Base-by-base conservation (phyloP, 2,113 vertebrate genomes). In the Halcyon malimbica region DNA sequence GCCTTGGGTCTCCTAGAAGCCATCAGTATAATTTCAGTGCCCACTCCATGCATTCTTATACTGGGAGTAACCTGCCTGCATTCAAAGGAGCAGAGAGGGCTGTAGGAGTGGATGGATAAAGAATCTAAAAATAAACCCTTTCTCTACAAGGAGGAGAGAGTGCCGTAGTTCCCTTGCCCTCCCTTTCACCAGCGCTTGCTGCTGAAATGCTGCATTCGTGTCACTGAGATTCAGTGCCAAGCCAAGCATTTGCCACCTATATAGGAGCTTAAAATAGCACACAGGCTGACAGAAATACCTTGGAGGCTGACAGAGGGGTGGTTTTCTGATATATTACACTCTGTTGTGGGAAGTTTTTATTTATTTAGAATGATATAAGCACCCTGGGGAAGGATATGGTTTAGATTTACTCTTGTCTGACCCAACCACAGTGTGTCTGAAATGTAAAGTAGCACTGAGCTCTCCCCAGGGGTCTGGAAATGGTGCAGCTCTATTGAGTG, bases 251-350 rank as follows among this genome's bases (percentile, higher is more conserved):
- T 93, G 26, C 92, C 91, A 96, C 93, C 86, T 90, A 84, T 96
- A 85, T 28, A 64, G 76, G 33, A 92, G 89, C 87, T 85, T 91
- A 97, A 96, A 97, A 97, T 95, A 95, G 92, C 91, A 95, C 67
- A 77, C 74, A 80, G 44, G 33, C 83, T 96, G 90, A 89, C 91
- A 93, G 84, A 94, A 93, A 94, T 95, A 95, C 92, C 89, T 93
- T 96, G 75, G 91, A 95, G 65, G 74, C 76, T 96, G 92, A 68
- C 63, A 93, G 85, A 81, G 65, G 65, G 42, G 65, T 53, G 56
- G 15, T 74, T 90, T 92, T 83, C 53, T 94, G 76, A 86, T 94
- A 37, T 90, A 95, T 91, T 91, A 70, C 59, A 54, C 18, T 54
- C 46, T 84, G 62, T 62, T 94, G 75, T 64, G 62, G 79, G 80